phyloP scores from a whole-genome alignment of 2,797 vertebrate genomes.

The Pygocentrus nattereri region DNA sequence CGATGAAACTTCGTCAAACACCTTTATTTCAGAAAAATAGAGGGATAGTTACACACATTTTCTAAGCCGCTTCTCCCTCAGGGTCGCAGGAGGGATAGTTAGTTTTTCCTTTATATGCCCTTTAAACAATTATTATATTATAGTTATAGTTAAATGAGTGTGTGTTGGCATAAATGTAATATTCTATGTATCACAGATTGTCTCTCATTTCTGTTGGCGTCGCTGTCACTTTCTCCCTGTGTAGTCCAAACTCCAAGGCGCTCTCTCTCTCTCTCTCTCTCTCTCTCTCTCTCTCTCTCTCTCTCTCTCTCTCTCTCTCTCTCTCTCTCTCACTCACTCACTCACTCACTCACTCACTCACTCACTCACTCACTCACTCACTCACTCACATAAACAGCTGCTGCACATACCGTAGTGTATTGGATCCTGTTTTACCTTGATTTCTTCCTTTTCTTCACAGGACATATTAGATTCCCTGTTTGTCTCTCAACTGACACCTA shows the following conservation, averaged over 20 bases:
- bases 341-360: conserved; percentile 17
- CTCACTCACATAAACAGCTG: conserved; percentile 25
- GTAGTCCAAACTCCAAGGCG: conserved; percentile 78
- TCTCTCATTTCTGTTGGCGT: not conserved
- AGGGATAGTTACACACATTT: no score
- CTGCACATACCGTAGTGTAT: not conserved
- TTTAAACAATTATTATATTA: no score
- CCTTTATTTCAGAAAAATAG: no score
- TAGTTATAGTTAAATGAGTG: not conserved
- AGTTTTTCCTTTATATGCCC: no score
- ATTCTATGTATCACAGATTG: not conserved
- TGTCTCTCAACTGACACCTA: not conserved
- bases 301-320: not conserved
- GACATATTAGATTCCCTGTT: no score
- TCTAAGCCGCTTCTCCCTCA: no score
- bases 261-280: not conserved
- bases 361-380: not conserved
- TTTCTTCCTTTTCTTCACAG: not conserved
- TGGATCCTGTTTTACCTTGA: not conserved
- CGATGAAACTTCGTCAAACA: no score
- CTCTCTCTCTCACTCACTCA: not conserved
- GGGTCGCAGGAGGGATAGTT: no score
- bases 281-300: conserved; percentile 20
- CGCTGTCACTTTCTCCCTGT: conserved; percentile 29
- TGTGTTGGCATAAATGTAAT: not conserved